A percentile compares a stretch with the other conserved stretches of the same genome.
Evolutionary conservation across 2,888 invertebrate genomes (phyloP).

Genomic region (Yponomeuta sedellus): DNA sequence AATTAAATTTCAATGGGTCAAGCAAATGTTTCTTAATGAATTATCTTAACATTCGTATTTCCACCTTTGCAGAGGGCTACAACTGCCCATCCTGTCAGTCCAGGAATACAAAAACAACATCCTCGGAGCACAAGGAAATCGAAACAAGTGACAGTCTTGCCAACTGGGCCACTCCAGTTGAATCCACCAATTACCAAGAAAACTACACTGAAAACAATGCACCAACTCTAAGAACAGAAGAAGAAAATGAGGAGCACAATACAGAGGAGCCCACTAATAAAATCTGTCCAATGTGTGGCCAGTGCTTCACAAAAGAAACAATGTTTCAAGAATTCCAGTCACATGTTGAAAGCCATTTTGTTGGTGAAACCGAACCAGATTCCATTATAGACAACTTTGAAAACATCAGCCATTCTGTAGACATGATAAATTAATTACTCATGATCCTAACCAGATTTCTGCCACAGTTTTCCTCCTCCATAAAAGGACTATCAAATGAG

Average conservation of each 20-base stretch:
- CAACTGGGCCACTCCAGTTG: constrained; percentile 65
- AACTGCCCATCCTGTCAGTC: constrained; percentile 57
- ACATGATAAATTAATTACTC: constrained; percentile 34
- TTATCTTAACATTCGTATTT: constrained; percentile 12
- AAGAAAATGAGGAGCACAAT: constrained; percentile 25
- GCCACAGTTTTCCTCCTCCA: too few species aligned
- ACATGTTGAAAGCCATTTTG: constrained; percentile 87
- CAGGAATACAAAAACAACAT: constrained; percentile 44
- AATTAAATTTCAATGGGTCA: too few species aligned
- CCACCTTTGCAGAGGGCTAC: constrained; percentile 55
- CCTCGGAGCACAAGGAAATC: constrained; percentile 65
- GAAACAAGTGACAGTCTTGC: constrained; percentile 67
- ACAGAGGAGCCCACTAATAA: constrained; percentile 55
- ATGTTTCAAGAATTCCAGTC: constrained; percentile 81
- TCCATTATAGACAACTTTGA: constrained; percentile 74
- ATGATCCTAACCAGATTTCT: not conserved
- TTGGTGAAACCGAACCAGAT: constrained; percentile 73
- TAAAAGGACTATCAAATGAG: too few species aligned
- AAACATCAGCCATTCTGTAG: constrained; percentile 59
- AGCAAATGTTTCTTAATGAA: too few species aligned
- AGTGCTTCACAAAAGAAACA: constrained; percentile 74
- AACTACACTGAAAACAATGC: constrained; percentile 52
- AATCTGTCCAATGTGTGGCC: constrained; percentile 86
- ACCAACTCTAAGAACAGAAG: constrained; percentile 43
- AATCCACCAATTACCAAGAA: constrained; percentile 57